A percentile compares a stretch with the other conserved stretches of the same genome.
Conservation (phyloP, 2,113 vertebrate genomes). For the Podarcis raffonei region DNA sequence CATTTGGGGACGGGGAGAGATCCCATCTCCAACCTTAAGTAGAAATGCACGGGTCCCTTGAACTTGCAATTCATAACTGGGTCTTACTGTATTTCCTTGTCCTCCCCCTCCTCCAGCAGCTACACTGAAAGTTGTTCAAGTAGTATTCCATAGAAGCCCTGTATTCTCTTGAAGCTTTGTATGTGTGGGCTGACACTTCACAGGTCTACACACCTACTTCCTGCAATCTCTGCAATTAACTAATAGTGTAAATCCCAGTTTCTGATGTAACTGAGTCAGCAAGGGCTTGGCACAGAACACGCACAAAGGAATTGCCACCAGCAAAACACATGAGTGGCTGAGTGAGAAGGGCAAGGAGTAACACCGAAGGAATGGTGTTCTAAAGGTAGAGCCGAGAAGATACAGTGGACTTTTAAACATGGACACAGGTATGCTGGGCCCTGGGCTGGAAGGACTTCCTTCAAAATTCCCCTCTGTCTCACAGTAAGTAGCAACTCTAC, state of each 20-base stretch:
- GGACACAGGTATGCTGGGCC: fast-evolving
- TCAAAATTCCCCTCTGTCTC: background rate
- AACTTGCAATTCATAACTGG: background rate
- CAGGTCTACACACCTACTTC: slow-evolving; percentile 61
- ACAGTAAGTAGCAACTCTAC: slow-evolving; percentile 46
- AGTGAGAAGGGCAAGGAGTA: slow-evolving; percentile 21
- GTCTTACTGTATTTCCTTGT: background rate
- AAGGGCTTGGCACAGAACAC: slow-evolving; percentile 76
- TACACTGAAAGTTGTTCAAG: fast-evolving
- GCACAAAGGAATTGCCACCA: slow-evolving; percentile 40
- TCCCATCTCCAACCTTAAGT: background rate
- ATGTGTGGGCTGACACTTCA: slow-evolving; percentile 62
- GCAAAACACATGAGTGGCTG: slow-evolving; percentile 51
- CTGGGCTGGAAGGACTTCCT: fast-evolving
- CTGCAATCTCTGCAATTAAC: slow-evolving; percentile 74
- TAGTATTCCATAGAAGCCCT: slow-evolving; percentile 38
- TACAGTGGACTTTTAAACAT: fast-evolving
- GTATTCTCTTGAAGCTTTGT: slow-evolving; percentile 43
- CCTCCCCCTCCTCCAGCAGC: background rate
- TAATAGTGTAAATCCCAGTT: slow-evolving; percentile 66
- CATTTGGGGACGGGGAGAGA: slow-evolving; percentile 15
- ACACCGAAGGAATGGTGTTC: background rate
- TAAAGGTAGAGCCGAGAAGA: slow-evolving; percentile 20
- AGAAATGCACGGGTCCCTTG: background rate
- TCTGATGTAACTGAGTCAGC: slow-evolving; percentile 79